phyloP scores from a whole-genome alignment of 2,113 vertebrate species.

The Ancistrus triradiatus region DNA sequence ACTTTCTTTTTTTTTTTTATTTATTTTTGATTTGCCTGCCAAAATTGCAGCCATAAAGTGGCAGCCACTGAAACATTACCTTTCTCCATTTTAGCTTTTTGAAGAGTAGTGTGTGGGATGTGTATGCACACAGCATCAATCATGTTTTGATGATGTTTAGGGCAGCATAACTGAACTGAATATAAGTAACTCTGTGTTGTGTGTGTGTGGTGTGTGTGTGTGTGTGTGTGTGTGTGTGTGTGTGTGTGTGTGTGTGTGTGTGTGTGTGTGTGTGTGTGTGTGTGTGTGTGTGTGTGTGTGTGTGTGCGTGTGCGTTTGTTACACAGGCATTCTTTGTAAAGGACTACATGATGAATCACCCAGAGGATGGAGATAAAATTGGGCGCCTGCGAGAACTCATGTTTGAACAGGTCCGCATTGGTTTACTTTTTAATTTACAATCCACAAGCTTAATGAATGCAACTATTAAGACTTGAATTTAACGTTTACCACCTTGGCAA shows the following conservation, averaged over 20 bases:
- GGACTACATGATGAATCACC: constrained; percentile 93
- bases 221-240: constrained; percentile 24
- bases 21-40: constrained; percentile 6
- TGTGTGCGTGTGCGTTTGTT: constrained; percentile 36
- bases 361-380: constrained; percentile 97
- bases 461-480: background rate
- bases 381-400: constrained; percentile 90
- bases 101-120: background rate
- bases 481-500: too few relatives aligned
- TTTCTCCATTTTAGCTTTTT: constrained; percentile 7
- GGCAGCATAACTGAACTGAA: background rate
- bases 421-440: constrained; percentile 8
- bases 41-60: background rate
- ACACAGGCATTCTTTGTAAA: constrained; percentile 92
- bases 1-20: too few relatives aligned
- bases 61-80: constrained; percentile 4
- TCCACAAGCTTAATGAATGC: background rate
- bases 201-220: too few relatives aligned
- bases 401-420: constrained; percentile 86
- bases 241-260: constrained; percentile 28
- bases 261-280: constrained; percentile 10
- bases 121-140: constrained; percentile 4
- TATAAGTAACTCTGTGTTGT: constrained; percentile 18
- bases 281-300: constrained; percentile 12
- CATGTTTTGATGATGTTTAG: constrained; percentile 19